These are phyloP conservation scores for Ctenopoma multispine DNA, from an alignment of 2,797 vertebrate species.

Conservation along the genomic window DNA sequence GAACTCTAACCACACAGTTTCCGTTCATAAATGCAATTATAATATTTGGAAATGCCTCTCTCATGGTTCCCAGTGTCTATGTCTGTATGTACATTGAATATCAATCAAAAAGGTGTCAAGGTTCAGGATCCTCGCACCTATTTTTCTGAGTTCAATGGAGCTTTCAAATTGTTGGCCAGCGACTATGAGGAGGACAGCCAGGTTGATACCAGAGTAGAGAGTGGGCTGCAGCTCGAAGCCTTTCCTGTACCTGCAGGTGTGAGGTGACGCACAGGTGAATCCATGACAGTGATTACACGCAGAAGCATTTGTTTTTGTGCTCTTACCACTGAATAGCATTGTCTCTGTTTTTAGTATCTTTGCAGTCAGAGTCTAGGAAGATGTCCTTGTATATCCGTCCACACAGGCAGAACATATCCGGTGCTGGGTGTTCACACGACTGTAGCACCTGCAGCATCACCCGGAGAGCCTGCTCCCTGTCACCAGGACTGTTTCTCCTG, in stretches of 20 bases:
- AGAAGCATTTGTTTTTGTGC: neutral
- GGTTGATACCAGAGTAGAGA: constrained; percentile 95
- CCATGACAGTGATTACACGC: neutral
- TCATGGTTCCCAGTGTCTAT: too few relatives aligned
- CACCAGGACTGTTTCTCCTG: constrained; percentile 91
- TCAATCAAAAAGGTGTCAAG: neutral
- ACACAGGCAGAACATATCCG: constrained; percentile 97
- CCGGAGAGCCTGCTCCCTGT: constrained; percentile 91
- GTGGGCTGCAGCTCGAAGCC: constrained; percentile 96
- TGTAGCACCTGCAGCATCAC: constrained; percentile 94
- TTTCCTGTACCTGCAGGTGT: constrained; percentile 91
- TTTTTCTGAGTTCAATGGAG: constrained; percentile 95
- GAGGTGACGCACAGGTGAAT: neutral
- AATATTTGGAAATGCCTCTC: too few relatives aligned
- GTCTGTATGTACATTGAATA: too few relatives aligned
- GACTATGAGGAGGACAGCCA: constrained; percentile 93
- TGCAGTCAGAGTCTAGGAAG: constrained; percentile 94
- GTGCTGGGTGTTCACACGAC: constrained; percentile 90
- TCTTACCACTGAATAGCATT: constrained; percentile 92
- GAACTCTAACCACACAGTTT: too few relatives aligned
- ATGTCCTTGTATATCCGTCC: constrained; percentile 98
- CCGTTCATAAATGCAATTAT: too few relatives aligned
- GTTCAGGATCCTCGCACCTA: constrained; percentile 83
- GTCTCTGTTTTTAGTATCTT: constrained; percentile 90
- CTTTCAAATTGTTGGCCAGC: constrained; percentile 95